A percentile compares a stretch with the other conserved stretches of the same genome.
Evolutionary conservation across 2,888 invertebrate genomes (phyloP).

Genomic region (Lampropteryx suffumata): DNA sequence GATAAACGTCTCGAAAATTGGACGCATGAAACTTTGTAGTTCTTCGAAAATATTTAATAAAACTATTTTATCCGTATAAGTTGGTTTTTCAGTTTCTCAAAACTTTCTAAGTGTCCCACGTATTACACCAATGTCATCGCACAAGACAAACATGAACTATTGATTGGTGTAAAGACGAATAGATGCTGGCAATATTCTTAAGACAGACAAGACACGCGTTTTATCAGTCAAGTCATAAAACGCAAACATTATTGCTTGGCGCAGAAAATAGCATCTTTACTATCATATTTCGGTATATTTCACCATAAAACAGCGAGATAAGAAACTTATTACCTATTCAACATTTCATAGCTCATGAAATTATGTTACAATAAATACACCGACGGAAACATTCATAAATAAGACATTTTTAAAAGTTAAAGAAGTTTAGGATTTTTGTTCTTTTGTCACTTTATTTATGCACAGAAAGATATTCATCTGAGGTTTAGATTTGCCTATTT

Average conservation of each 20-base stretch:
- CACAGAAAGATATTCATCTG: too few relatives aligned
- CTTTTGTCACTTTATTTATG: too few relatives aligned
- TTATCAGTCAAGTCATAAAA: neutral
- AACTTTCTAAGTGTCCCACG: too few relatives aligned
- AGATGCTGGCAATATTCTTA: neutral
- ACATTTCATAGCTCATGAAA: neutral
- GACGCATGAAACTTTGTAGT: too few relatives aligned
- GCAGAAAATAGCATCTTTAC: neutral
- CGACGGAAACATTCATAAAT: neutral
- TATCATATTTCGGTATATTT: neutral
- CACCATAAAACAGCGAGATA: conserved; percentile 7
- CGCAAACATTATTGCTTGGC: neutral
- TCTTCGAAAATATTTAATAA: too few relatives aligned
- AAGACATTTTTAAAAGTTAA: neutral
- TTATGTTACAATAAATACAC: neutral
- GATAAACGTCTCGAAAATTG: too few relatives aligned
- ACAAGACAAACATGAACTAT: neutral
- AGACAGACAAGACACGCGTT: neutral
- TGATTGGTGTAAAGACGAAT: neutral
- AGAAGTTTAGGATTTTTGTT: too few relatives aligned
- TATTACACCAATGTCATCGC: too few relatives aligned
- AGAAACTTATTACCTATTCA: conserved; percentile 5
- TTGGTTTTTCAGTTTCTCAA: too few relatives aligned
- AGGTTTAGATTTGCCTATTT: too few relatives aligned
- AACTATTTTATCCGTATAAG: too few relatives aligned